These are phyloP conservation scores for Acrobasis suavella DNA, from an alignment of 2,888 invertebrate species.

Conservation along the genomic window DNA sequence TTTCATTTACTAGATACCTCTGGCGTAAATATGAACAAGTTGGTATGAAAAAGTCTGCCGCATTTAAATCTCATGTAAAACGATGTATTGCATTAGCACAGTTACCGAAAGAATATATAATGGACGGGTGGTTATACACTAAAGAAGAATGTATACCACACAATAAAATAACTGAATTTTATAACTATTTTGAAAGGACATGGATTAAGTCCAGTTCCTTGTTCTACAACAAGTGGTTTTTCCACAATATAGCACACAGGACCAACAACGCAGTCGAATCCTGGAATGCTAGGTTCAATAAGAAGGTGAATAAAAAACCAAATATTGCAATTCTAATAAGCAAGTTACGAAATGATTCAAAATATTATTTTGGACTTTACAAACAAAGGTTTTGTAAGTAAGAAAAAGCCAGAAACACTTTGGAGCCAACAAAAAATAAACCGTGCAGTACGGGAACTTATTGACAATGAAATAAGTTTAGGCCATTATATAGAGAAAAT, in stretches of 20 bases:
- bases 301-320: not conserved
- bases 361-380: too few species aligned
- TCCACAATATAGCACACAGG: not conserved
- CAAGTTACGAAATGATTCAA: too few species aligned
- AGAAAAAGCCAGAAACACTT: too few species aligned
- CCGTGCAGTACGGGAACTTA: too few species aligned
- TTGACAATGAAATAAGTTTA: too few species aligned
- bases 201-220: not conserved
- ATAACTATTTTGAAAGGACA: slow-evolving; percentile 3
- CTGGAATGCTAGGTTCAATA: slow-evolving; percentile 1
- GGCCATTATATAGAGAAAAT: too few species aligned
- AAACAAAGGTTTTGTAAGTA: too few species aligned
- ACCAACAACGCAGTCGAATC: slow-evolving; percentile 1
- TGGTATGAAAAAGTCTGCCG: slow-evolving; percentile 1
- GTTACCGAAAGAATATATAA: not conserved
- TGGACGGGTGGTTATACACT: not conserved
- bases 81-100: slow-evolving; percentile 8
- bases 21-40: slow-evolving; percentile 6
- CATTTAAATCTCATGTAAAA: not conserved
- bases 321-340: too few species aligned
- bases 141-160: not conserved
- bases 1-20: slow-evolving; percentile 24
- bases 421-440: too few species aligned
- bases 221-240: not conserved
- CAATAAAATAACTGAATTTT: not conserved